Base-by-base conservation (phyloP, 2,113 vertebrate species). In the Azemiops feae region DNA sequence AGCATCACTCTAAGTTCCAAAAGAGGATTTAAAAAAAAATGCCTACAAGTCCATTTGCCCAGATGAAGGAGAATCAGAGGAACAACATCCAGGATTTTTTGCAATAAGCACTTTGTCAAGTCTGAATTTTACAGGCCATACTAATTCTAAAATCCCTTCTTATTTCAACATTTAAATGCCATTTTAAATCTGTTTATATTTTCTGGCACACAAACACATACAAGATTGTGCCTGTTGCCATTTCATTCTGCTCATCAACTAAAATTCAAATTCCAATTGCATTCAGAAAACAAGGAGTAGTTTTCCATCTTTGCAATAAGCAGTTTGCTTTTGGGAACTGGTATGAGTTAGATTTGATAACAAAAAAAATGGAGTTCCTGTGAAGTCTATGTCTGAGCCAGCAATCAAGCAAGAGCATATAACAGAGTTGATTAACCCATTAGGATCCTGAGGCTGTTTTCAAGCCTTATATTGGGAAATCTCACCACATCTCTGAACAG, bases 1-100 rank as follows among this genome's bases (percentile, higher is more conserved):
- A 93, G 95, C 96, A 95, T 96, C 94, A 95, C 95, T 95, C 95
- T 94, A 97, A 97, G 97, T 97, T 97, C 95, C 97, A 96, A 96
- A 97, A 97, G 81, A 97, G 91, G 88, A 95, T 94, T 96, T 47
- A 18, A 96, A 91, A 50, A 1, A 87, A 95, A 92, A 97, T 95
- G 93, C 95, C 22, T 12, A 12, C 10, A 10, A 93, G 81, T 93
- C 87, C 8, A 60, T 94, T 89, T 96, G 96, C 92, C 94, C 93
- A 69, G 64, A 92, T 57, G 89, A 96, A 94, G 92, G 89, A n/a
- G 60, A 94, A 88, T 43, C 91, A 90, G 95, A 96, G 54, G 55
- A 2, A 90, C 94, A 96, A 93, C 88, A 92, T 18, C 53, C 85
- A 90, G 45, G 74, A 92, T 94, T 57, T 81, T 0, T 0, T 87